Evolutionary conservation across 2,797 vertebrate species (phyloP).

Genomic region (Pipistrellus kuhlii): DNA sequence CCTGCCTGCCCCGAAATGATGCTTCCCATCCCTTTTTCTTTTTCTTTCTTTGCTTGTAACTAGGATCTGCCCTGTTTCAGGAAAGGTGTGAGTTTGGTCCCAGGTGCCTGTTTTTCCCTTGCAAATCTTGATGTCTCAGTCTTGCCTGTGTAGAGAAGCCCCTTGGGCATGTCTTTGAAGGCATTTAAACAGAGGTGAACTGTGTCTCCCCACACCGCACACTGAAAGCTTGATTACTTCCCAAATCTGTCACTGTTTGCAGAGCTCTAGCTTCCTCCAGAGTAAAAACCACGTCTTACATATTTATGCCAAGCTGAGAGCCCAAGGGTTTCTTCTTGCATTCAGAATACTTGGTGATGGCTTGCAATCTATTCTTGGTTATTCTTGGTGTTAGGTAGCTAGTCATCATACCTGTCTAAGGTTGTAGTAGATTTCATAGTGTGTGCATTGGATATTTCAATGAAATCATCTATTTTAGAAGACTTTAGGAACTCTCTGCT

Average conservation of each 20-base stretch:
- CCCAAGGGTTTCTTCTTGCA: constrained; percentile 36
- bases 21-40: not conserved
- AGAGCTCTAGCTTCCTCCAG: constrained; percentile 18
- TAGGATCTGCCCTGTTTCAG: constrained; percentile 19
- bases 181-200: constrained; percentile 35
- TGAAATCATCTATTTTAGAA: constrained; percentile 56
- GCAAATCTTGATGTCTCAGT: not conserved
- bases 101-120: not conserved
- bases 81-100: not conserved
- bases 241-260: constrained; percentile 2
- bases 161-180: constrained; percentile 41
- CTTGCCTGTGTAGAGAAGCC: constrained; percentile 14
- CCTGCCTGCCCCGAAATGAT: not conserved
- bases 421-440: constrained; percentile 33
- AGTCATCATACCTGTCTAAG: constrained; percentile 35
- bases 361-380: constrained; percentile 10
- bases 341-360: constrained; percentile 46
- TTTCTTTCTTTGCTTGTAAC: not conserved
- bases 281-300: constrained; percentile 36
- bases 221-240: constrained; percentile 41
- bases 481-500: constrained; percentile 45
- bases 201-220: not conserved
- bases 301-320: constrained; percentile 51
- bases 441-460: constrained; percentile 8
- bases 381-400: not conserved